Evolutionary conservation across 1,140 invertebrate species (phyloP), one percentile per base, ranked within the genome.

Genomic region (Drosophila oshimai): DNA sequence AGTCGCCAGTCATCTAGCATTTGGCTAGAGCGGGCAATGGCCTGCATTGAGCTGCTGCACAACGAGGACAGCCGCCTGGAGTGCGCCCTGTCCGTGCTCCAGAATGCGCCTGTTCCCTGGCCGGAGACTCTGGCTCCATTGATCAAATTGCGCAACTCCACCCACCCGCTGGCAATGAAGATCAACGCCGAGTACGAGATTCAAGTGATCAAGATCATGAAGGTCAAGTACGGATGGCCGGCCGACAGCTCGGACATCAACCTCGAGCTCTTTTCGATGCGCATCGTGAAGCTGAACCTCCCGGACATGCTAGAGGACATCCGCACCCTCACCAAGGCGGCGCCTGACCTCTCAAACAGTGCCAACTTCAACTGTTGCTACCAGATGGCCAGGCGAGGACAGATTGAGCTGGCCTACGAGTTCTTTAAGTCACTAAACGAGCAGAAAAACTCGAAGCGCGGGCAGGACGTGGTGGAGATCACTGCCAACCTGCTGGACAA

Each of bases 171-270:
- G 13, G 89, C 90, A 10, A 13, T 68, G 0, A 84, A 87, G 29
- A 91, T 91, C 12, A 89, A 87, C 33, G 81, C 70, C 0, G 81
- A 90, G 64, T 90, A 89, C 28, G 89, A 91, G 37, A 78, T 89
- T 3, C 90, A 91, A 49, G 75, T 83, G 12, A 89, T 91, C 9
- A 91, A 91, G 61, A 90, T 90, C 24, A 89, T 91, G 81, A 91
- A 89, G 44, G 74, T 78, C 0, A 91, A 91, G 45, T 91, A 91
- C 34, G 89, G 89, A 18, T 91, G 90, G 90, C 72, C 88, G 10
- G 83, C 74, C 0, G 86, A 91, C 41, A 83, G 77, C 17, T 50
- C 64, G 2, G 71, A 86, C 31, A 74, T 83, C 22, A 90, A 89
- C 46, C 49, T 90, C 3, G 73, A 86, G 29, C 68, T 90, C 5